phyloP scores from a whole-genome alignment of 2,888 invertebrate species.

The Athalia circularis region DNA sequence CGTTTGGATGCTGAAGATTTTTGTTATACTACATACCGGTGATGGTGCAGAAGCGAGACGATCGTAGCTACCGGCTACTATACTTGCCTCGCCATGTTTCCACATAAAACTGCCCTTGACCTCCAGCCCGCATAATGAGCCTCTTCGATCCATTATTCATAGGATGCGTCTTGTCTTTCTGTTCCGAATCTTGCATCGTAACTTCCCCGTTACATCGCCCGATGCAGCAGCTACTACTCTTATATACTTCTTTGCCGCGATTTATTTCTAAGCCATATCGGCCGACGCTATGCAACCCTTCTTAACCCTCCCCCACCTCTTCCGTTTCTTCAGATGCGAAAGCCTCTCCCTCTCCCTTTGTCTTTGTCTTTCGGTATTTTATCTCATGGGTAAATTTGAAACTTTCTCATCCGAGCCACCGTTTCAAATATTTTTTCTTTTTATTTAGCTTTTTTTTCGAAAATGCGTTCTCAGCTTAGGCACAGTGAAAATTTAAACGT shows the following conservation, averaged over 20 bases:
- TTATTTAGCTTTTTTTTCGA: not conserved
- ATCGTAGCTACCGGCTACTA: constrained; percentile 51
- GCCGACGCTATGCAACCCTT: constrained; percentile 24
- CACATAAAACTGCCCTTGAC: constrained; percentile 68
- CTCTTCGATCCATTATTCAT: constrained; percentile 68
- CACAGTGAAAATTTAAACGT: not conserved
- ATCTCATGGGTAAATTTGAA: too few relatives aligned
- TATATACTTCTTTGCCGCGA: constrained; percentile 8
- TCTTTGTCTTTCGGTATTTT: not conserved
- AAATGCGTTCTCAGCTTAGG: not conserved
- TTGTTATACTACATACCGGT: not conserved
- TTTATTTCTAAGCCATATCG: constrained; percentile 26
- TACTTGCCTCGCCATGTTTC: constrained; percentile 56
- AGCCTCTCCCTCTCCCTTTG: not conserved
- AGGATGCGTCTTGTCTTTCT: constrained; percentile 66
- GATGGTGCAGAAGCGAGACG: constrained; percentile 42
- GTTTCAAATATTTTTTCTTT: too few relatives aligned
- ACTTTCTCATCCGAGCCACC: too few relatives aligned
- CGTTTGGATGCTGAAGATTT: constrained; percentile 42
- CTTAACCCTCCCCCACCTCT: not conserved
- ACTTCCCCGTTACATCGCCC: constrained; percentile 62
- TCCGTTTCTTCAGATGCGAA: not conserved
- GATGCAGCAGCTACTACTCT: constrained; percentile 17
- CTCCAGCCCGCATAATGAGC: constrained; percentile 69
- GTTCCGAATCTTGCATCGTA: constrained; percentile 65